These are phyloP conservation scores for Drosophila orosa DNA, from an alignment of 1,140 invertebrate species.

Conservation along the genomic window DNA sequence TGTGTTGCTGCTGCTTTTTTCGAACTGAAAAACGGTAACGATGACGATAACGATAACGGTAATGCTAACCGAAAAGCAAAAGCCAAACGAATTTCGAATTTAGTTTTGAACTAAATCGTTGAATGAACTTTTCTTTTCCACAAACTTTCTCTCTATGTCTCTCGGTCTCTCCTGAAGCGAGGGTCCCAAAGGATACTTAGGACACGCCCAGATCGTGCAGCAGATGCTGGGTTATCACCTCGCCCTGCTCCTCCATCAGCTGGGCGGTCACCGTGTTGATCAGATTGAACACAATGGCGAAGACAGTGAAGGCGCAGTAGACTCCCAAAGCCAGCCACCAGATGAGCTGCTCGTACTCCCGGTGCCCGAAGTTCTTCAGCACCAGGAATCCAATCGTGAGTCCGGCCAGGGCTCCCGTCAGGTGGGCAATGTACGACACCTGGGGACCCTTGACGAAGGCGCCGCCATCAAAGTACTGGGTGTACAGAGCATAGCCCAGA, in stretches of 20 bases:
- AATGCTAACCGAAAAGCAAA: constrained; percentile 67
- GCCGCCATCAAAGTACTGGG: constrained; percentile 91
- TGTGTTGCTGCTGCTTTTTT: constrained; percentile 27
- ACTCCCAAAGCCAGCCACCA: constrained; percentile 98
- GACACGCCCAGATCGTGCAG: constrained; percentile 83
- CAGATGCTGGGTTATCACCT: constrained; percentile 84
- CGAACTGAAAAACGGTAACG: constrained; percentile 57
- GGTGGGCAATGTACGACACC: constrained; percentile 96
- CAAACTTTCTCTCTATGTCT: constrained; percentile 27
- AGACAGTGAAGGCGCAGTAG: constrained; percentile 95
- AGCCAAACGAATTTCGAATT: constrained; percentile 75
- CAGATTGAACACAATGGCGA: constrained; percentile 96
- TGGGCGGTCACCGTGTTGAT: constrained; percentile 88
- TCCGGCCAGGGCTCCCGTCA: constrained; percentile 95
- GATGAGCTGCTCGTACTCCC: constrained; percentile 95
- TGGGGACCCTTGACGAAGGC: constrained; percentile 87
- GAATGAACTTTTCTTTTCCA: constrained; percentile 55
- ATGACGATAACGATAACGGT: constrained; percentile 55
- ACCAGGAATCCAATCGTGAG: constrained; percentile 95
- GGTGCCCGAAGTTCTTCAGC: constrained; percentile 97
- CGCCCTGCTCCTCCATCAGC: constrained; percentile 82
- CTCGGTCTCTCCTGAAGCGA: constrained; percentile 28
- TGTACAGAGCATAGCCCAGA: constrained; percentile 96
- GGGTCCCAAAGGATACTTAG: constrained; percentile 49
- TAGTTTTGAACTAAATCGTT: constrained; percentile 75